Base-by-base conservation (phyloP, 1,140 invertebrate genomes). In the Magallana gigas region DNA sequence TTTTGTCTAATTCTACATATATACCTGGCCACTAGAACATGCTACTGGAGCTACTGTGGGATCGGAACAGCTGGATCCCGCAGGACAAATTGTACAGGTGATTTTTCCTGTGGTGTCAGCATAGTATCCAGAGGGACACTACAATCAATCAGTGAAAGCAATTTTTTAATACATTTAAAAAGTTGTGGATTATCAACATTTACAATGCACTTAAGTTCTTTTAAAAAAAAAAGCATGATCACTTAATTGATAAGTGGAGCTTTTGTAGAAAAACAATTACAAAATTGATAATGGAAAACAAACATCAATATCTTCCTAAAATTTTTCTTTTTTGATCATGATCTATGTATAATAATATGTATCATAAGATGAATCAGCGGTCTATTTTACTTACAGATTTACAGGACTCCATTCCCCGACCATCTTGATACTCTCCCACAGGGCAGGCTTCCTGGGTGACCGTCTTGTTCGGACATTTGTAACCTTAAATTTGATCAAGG, bases 51-150 rank as follows among this genome's bases (percentile, higher is more conserved):
- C n/a, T 4, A 76, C 64, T 5, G 91, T 87, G 1, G 93, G 89
- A 83, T 93, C 90, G 23, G 93, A 85, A 90, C 93, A 94, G 56
- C 92, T 85, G 29, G 88, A 92, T 16, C 92, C 92, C 4, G 90
- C 92, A n/a, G 93, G 91, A 90, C 93, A 94, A 14, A 91, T 90
- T 1, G 91, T 93, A 87, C 93, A 94, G 8, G 76, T 85, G 5
- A 85, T 82, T 11, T 57, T 85, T 4, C 91, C 92, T 18, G 91
- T 90, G 14, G 85, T 76, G 16, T 87, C 88, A 0, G 89, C 87
- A 87, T 94, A 94, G 83, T 93, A 94, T n/a, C 93, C 93, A 82
- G 85, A 81, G 29, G 93, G 86, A 90, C 93, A 94, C 93, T 94
- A 90, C 87, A 91, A 92, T 18, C 36, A 48, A 48, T 48, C 36